Percentiles rank a stretch among this genome's conserved stretches.
Evolutionary conservation across 2,888 invertebrate genomes (phyloP).

Genomic region (Platycheirus rosarum): DNA sequence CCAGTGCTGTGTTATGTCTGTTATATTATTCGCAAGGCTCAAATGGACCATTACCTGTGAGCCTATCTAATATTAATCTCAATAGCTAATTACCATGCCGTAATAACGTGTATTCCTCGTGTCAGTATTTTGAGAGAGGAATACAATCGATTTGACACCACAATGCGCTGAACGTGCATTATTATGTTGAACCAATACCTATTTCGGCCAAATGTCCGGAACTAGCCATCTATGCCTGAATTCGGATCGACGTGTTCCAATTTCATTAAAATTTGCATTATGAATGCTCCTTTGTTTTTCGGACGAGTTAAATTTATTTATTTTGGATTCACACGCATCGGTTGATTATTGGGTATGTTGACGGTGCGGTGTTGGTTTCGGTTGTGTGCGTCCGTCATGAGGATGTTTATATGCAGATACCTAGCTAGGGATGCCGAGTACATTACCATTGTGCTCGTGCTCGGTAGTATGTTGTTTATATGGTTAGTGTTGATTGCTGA

Average conservation of each 20-base stretch:
- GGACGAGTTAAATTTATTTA: conserved; percentile 67
- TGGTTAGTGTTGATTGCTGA: conserved; percentile 61
- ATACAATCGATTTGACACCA: conserved; percentile 57
- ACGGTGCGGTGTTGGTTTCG: background rate
- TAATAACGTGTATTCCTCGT: conserved; percentile 61
- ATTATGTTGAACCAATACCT: conserved; percentile 10
- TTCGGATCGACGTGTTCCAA: conserved; percentile 68
- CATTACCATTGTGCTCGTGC: conserved; percentile 43
- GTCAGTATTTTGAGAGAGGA: conserved; percentile 54
- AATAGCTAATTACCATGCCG: conserved; percentile 69
- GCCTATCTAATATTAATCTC: conserved; percentile 73
- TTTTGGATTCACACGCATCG: conserved; percentile 60
- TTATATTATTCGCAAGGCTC: conserved; percentile 39
- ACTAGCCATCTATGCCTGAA: conserved; percentile 60
- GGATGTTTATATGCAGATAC: too few species aligned
- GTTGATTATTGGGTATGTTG: conserved; percentile 39
- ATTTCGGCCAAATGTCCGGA: conserved; percentile 38
- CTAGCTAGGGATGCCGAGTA: too few species aligned
- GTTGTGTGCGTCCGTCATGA: too few species aligned
- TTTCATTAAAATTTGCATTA: conserved; percentile 74
- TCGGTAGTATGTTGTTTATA: conserved; percentile 29
- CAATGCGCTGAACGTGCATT: conserved; percentile 14
- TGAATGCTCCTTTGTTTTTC: conserved; percentile 63
- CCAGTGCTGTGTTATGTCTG: background rate
- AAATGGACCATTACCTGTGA: conserved; percentile 61